These are phyloP conservation scores for Cheilosia soror DNA, from an alignment of 2,888 invertebrate genomes.

Conservation along the genomic window DNA sequence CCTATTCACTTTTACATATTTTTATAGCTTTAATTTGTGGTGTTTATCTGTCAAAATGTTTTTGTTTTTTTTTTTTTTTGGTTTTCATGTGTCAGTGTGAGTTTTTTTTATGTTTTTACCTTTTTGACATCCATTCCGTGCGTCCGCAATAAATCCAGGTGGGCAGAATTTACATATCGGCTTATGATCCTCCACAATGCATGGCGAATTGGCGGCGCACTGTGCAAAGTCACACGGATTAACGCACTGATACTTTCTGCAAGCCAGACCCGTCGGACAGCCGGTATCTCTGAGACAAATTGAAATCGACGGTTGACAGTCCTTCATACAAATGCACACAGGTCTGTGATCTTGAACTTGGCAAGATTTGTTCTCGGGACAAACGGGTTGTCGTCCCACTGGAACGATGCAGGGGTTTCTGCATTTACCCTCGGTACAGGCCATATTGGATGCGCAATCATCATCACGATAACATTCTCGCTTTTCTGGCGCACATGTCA, in stretches of 20 bases:
- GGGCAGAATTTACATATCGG: conserved; percentile 98
- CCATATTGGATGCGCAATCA: conserved; percentile 94
- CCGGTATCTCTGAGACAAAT: conserved; percentile 95
- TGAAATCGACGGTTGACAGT: conserved; percentile 93
- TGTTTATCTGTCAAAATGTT: conserved; percentile 59
- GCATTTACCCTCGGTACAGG: conserved; percentile 93
- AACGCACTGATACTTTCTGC: conserved; percentile 94
- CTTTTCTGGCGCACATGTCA: conserved; percentile 93
- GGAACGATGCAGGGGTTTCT: conserved; percentile 92
- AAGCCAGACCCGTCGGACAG: conserved; percentile 93
- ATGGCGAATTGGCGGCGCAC: conserved; percentile 93
- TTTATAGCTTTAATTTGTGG: conserved; percentile 39
- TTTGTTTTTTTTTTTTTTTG: conserved; percentile 67
- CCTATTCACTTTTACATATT: conserved; percentile 65
- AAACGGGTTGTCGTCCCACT: conserved; percentile 86
- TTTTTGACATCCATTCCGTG: conserved; percentile 97
- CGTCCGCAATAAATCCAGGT: conserved; percentile 95
- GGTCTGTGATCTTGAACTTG: conserved; percentile 94
- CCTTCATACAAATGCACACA: conserved; percentile 93
- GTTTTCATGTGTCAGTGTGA: conserved; percentile 77
- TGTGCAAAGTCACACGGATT: conserved; percentile 94
- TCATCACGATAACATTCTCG: conserved; percentile 91
- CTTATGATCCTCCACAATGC: conserved; percentile 97
- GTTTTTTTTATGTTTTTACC: conserved; percentile 87
- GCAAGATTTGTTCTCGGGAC: conserved; percentile 93